phyloP scores from a whole-genome alignment of 1,140 invertebrate genomes.

The Drosophila rhopaloa region DNA sequence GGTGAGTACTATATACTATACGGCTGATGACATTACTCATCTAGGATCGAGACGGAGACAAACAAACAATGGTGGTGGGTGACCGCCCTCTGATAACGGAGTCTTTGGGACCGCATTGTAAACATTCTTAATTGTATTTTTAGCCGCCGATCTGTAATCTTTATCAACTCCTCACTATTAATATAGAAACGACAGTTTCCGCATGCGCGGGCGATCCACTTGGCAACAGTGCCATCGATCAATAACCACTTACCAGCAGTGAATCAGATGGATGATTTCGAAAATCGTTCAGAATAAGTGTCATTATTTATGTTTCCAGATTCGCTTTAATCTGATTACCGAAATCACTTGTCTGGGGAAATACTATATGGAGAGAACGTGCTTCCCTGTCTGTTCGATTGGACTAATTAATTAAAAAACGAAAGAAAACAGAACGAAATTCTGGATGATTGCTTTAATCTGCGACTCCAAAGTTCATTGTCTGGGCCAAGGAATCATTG shows the following conservation, averaged over 20 bases:
- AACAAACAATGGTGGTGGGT: constrained; percentile 54
- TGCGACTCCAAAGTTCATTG: constrained; percentile 55
- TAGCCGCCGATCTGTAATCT: constrained; percentile 27
- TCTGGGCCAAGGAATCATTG: constrained; percentile 51
- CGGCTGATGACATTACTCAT: constrained; percentile 59
- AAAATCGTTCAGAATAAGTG: neutral
- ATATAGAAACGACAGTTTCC: constrained; percentile 5
- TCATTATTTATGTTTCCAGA: constrained; percentile 8
- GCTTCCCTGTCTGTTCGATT: constrained; percentile 31
- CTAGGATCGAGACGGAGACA: constrained; percentile 25
- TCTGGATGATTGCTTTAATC: constrained; percentile 41
- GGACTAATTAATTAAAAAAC: constrained; percentile 47
- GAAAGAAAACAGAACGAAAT: constrained; percentile 14
- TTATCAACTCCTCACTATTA: constrained; percentile 17
- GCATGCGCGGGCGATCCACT: constrained; percentile 1
- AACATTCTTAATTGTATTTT: constrained; percentile 34
- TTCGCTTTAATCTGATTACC: constrained; percentile 35
- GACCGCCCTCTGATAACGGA: constrained; percentile 60
- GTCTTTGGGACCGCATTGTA: constrained; percentile 20
- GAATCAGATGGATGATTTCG: neutral
- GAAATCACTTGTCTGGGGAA: constrained; percentile 37
- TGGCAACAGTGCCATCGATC: constrained; percentile 28
- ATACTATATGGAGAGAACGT: constrained; percentile 28
- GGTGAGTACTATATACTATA: constrained; percentile 30
- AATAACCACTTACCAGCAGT: neutral